Base-by-base conservation (phyloP, 2,888 invertebrate genomes). In the Acronicta alni region DNA sequence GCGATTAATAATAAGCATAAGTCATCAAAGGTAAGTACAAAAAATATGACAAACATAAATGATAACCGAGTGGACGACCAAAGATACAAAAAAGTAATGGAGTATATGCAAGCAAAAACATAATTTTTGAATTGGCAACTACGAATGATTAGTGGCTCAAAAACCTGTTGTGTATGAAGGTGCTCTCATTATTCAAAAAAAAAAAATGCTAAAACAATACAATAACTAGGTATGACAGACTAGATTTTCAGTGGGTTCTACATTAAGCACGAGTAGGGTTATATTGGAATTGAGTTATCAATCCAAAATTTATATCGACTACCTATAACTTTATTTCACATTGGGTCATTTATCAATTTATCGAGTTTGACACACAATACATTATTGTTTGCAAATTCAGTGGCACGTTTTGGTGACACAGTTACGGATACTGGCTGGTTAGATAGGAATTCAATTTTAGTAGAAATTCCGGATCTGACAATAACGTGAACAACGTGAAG, bases 1-100 rank as follows among this genome's bases (percentile, higher is more conserved):
- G 77, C 72, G 65, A 77, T 64, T 64, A 64, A 55, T 70, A 73
- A 76, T 67, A 64, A 61, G 44, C 48, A 45, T 63, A 63, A 58
- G 54, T 64, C 57, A 57, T 66, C 37, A 59, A 72, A 65, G 10
- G 39, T 41, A 46, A 67, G 35, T 54, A 54, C 41, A 75, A 75
- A 72, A 74, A 72, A 60, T 54, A 55, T 47, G 35, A 67, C 57
- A 59, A 46, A 57, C 32, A 37, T 49, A 68, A n/a, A n/a, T 62
- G 42, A 59, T 59, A 59, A 23, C 16, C 23, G 44, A 57, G 37
- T 44, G 17, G 39, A 43, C 53, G 35, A 46, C 51, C 26, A 46
- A 46, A 32, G 26, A 38, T 30, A 56, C 37, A 74, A 74, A 68
- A 71, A 57, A 20, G 12, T 48, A 42, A 57, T 62, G 18, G 26